A percentile compares a stretch with the other conserved stretches of the same genome.
phyloP scores from a whole-genome alignment of 2,113 vertebrate species.

The Ifrita kowaldi region DNA sequence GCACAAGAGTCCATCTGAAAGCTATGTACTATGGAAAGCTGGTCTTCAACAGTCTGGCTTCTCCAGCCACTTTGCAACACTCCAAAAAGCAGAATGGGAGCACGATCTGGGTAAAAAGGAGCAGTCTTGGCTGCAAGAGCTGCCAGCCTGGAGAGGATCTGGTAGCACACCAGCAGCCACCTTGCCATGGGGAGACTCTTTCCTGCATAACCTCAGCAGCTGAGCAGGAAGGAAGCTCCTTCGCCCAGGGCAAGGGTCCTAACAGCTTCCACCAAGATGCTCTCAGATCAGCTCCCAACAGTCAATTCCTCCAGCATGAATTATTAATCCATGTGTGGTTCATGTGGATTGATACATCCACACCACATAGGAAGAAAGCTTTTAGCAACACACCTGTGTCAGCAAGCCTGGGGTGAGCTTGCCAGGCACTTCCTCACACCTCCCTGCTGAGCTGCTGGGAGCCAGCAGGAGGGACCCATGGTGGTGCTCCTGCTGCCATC shows the following conservation, averaged over 20 bases:
- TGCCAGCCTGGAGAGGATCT: neutral
- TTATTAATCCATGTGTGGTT: neutral
- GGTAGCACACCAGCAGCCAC: neutral
- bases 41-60: neutral
- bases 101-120: neutral
- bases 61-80: neutral
- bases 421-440: neutral
- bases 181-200: neutral
- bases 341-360: neutral
- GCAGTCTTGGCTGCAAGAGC: neutral
- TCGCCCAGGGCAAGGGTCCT: neutral
- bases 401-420: neutral
- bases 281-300: neutral
- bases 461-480: neutral
- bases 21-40: neutral
- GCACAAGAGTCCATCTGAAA: neutral
- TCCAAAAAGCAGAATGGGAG: neutral
- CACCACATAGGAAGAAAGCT: neutral
- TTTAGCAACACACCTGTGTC: neutral
- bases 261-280: neutral
- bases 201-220: neutral
- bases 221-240: neutral
- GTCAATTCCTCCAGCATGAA: conserved; percentile 13
- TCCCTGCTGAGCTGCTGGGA: neutral
- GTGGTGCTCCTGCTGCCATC: neutral